Evolutionary conservation across 2,888 invertebrate genomes (phyloP).

Genomic region (Parascotia fuliginaria): DNA sequence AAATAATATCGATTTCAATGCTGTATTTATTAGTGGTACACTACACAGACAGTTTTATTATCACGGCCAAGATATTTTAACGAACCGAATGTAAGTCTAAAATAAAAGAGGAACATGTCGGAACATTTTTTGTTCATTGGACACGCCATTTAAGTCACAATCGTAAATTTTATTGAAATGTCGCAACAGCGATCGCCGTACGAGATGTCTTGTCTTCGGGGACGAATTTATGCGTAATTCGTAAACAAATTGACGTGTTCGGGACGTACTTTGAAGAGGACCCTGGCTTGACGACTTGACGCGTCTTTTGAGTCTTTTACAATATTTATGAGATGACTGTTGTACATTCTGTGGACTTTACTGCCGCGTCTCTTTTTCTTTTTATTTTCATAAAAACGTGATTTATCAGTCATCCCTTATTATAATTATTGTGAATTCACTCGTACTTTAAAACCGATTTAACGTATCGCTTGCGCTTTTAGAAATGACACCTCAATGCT

Average conservation of each 20-base stretch:
- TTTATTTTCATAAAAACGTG: constrained; percentile 17
- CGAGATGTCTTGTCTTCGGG: constrained; percentile 82
- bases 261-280: constrained; percentile 74
- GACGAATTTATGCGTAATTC: constrained; percentile 85
- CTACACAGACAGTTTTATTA: constrained; percentile 77
- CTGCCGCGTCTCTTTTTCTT: constrained; percentile 44
- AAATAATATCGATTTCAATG: constrained; percentile 68
- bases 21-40: constrained; percentile 67
- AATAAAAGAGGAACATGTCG: constrained; percentile 79
- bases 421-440: constrained; percentile 47
- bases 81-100: constrained; percentile 77
- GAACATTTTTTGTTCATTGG: constrained; percentile 78
- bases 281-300: constrained; percentile 74
- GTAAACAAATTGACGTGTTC: constrained; percentile 84
- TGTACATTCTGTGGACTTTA: constrained; percentile 57
- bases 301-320: constrained; percentile 70
- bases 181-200: constrained; percentile 82
- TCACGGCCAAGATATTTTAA: constrained; percentile 80
- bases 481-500: constrained; percentile 77
- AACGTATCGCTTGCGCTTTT: constrained; percentile 68
- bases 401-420: constrained; percentile 30
- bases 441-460: constrained; percentile 51
- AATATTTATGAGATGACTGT: constrained; percentile 60
- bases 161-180: constrained; percentile 86
- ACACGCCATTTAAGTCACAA: constrained; percentile 84